phyloP scores from a whole-genome alignment of 2,797 vertebrate species.

The Malacoraja senta region DNA sequence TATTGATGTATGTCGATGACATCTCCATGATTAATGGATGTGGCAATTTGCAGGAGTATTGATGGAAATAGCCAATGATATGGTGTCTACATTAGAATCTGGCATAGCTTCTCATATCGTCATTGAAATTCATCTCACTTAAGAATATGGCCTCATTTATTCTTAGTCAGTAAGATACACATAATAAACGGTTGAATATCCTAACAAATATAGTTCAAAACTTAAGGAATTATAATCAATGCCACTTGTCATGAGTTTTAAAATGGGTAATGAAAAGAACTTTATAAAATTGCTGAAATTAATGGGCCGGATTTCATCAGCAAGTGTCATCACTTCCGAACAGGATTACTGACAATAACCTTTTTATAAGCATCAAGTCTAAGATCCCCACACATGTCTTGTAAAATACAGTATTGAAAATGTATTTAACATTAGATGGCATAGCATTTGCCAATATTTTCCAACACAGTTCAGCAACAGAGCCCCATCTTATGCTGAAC shows the following conservation, averaged over 20 bases:
- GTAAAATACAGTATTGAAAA: too few species aligned
- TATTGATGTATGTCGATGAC: slow-evolving; percentile 37
- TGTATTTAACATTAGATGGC: too few species aligned
- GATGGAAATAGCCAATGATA: slow-evolving; percentile 38
- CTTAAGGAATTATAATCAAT: not conserved
- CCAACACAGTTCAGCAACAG: too few species aligned
- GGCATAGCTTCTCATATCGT: slow-evolving; percentile 11
- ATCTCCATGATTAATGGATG: slow-evolving; percentile 34
- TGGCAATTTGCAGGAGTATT: slow-evolving; percentile 31
- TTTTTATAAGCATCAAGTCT: too few species aligned
- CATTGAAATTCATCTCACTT: slow-evolving; percentile 25
- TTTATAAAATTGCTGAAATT: slow-evolving; percentile 14
- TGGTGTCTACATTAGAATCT: slow-evolving; percentile 26
- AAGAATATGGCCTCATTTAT: not conserved
- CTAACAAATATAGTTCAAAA: not conserved
- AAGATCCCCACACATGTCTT: too few species aligned
- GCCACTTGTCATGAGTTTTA: slow-evolving; percentile 1
- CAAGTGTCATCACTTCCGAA: too few species aligned
- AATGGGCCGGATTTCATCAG: not conserved
- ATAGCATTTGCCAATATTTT: too few species aligned
- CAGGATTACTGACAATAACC: too few species aligned
- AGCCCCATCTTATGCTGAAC: too few species aligned
- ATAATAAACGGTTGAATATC: not conserved
- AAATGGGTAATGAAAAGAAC: not conserved
- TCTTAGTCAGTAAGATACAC: slow-evolving; percentile 20